A percentile compares a stretch with the other conserved stretches of the same genome.
phyloP scores from a whole-genome alignment of 2,888 invertebrate species.

The Campopleginae sp. region DNA sequence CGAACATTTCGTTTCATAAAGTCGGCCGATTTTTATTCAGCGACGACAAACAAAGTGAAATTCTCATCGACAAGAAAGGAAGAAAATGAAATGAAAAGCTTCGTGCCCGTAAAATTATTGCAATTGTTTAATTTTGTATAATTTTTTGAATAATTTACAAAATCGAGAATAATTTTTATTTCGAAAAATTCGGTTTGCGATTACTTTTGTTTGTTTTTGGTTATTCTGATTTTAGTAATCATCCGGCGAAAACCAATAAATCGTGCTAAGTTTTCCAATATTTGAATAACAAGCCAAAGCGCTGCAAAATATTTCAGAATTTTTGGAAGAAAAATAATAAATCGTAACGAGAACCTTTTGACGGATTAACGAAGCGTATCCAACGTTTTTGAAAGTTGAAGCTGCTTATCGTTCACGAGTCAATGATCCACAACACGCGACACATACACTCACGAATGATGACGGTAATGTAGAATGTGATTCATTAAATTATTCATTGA shows the following conservation, averaged over 20 bases:
- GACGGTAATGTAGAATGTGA: background rate
- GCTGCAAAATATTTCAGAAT: background rate
- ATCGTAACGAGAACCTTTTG: no score
- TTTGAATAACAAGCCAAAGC: background rate
- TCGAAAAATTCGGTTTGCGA: background rate
- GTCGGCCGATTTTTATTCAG: background rate
- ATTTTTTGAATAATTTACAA: background rate
- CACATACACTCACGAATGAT: background rate
- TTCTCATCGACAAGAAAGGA: no score
- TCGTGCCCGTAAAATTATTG: background rate
- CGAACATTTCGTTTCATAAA: background rate
- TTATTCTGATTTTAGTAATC: background rate
- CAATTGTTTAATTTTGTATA: background rate
- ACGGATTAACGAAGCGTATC: background rate
- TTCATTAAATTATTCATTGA: background rate
- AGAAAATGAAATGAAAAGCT: background rate
- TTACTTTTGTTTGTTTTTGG: no score
- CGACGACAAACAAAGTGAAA: background rate
- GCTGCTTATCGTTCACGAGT: background rate
- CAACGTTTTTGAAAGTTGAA: constrained; percentile 6
- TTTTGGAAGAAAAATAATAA: background rate
- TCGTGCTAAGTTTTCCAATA: background rate
- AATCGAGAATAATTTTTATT: background rate
- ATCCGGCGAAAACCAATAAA: background rate
- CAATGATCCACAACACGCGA: background rate